Conservation (phyloP, 2,888 invertebrate genomes). For the Cataglyphis altisquamis region DNA sequence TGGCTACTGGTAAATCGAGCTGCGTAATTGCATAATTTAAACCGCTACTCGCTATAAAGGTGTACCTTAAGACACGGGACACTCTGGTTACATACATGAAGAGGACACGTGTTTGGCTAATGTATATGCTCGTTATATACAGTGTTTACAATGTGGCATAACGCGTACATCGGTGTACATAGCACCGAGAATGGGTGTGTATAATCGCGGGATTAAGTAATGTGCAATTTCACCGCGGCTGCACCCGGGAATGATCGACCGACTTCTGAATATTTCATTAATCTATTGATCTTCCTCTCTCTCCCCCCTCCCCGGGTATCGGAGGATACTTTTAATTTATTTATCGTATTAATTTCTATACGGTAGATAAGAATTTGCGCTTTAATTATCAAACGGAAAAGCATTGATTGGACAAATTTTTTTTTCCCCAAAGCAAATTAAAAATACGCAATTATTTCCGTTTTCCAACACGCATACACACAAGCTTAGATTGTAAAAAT, state of each 20-base stretch:
- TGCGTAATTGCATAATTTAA: constrained; percentile 52
- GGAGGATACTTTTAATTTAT: neutral
- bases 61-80: constrained; percentile 60
- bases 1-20: constrained; percentile 42
- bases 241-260: neutral
- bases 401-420: neutral
- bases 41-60: constrained; percentile 61
- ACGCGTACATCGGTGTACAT: constrained; percentile 61
- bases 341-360: neutral
- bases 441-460: constrained; percentile 7
- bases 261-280: neutral
- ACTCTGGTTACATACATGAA: constrained; percentile 70
- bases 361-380: neutral
- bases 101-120: constrained; percentile 67
- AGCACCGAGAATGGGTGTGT: constrained; percentile 58
- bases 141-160: constrained; percentile 75
- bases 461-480: neutral
- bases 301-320: too few species aligned
- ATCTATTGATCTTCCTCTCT: too few species aligned
- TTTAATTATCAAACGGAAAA: neutral
- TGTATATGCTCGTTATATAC: constrained; percentile 73
- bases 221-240: constrained; percentile 18
- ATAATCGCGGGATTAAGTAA: constrained; percentile 55
- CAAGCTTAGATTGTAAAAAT: neutral
- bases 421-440: neutral